A percentile compares a stretch with the other conserved stretches of the same genome.
Conservation (phyloP, 37 sponge, comb jelly and placozoan genomes). For the Diacarnus erythraeanus region DNA sequence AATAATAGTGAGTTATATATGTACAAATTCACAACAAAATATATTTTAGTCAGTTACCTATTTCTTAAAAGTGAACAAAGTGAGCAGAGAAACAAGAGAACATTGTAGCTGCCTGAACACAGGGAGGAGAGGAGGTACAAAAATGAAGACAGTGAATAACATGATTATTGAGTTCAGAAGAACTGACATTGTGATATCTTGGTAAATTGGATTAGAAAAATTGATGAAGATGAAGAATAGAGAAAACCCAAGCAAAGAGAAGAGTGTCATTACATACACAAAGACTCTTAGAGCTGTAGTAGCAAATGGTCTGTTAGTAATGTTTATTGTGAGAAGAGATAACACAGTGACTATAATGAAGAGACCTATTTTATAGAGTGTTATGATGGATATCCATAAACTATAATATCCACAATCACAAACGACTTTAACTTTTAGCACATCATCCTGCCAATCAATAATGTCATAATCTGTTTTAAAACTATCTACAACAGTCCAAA, state of each 20-base stretch:
- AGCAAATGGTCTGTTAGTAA: background rate
- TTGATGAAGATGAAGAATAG: background rate
- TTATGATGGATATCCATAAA: background rate
- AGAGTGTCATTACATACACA: background rate
- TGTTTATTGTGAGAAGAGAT: background rate
- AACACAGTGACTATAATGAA: background rate
- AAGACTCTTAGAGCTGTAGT: slow-evolving; percentile 5
- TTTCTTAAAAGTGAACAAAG: too few relatives aligned
- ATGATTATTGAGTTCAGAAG: background rate
- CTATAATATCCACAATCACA: background rate
- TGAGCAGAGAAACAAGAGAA: too few relatives aligned
- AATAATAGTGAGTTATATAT: too few relatives aligned
- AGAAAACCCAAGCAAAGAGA: background rate
- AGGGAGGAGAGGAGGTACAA: background rate
- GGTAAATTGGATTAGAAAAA: background rate
- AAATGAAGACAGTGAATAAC: background rate
- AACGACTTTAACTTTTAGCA: background rate
- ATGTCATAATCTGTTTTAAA: background rate
- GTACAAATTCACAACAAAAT: too few relatives aligned
- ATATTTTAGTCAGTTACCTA: too few relatives aligned
- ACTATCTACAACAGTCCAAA: background rate
- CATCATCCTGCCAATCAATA: background rate
- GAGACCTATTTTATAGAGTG: background rate
- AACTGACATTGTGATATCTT: background rate
- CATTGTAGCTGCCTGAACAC: too few relatives aligned